Evolutionary conservation across 2,888 invertebrate species (phyloP), one percentile per base, ranked within the genome.

Genomic region (Blastobasis adustella): DNA sequence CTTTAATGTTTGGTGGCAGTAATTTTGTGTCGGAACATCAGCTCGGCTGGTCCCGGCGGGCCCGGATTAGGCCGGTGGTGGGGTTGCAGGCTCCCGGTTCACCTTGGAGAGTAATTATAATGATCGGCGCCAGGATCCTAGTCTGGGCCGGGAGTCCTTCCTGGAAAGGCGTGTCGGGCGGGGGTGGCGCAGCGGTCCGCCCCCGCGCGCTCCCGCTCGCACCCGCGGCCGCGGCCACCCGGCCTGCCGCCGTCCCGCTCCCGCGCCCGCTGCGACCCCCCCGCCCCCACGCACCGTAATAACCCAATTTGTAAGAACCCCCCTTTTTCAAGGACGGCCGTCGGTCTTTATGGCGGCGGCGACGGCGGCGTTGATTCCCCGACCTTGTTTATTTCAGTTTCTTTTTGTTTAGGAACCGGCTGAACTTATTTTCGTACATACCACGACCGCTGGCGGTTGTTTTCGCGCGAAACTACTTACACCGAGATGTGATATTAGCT

Each of bases 221-320:
- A 76, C 69, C 62, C 65, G 56, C 71, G 54, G 69, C 54, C 61
- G 56, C 54, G 51, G 54, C 50, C 56, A 55, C 54, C 58, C 53
- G 58, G 58, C 60, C 55, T 59, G 55, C 57, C 50, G 47, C 59
- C 62, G 59, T 79, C 76, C 69, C 73, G 60, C 68, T 79, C 73
- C 55, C 76, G 63, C 79, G 61, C 74, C 79, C 79, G 79, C 74
- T 80, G 73, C 79, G 72, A 58, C 73, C 78, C 80, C 81, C 78
- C 75, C 76, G 71, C 82, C 83, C 76, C 76, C 79, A 78, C 80
- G 69, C 81, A 75, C 82, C 71, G 82, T 87, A 88, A 88, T 89
- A 89, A 89, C 89, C 89, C 89, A 89, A 89, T 89, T 89, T 89
- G 89, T 88, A 86, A 85, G 87, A 86, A 82, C 87, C 86, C 89